Percentiles rank a stretch among this genome's conserved stretches.
Evolutionary conservation across 2,888 invertebrate species (phyloP).

Genomic region (Aphodius sticticus): DNA sequence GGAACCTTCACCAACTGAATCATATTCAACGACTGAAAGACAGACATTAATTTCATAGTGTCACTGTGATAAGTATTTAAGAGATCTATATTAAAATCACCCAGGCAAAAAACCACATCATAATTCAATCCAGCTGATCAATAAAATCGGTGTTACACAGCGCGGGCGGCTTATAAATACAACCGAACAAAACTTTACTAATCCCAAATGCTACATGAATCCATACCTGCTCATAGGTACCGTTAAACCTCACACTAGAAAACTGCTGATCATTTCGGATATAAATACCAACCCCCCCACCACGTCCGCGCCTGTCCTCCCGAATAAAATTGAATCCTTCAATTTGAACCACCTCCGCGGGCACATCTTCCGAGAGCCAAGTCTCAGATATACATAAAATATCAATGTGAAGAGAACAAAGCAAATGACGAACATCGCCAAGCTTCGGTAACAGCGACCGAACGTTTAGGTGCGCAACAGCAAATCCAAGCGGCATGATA

Average conservation of each 20-base stretch:
- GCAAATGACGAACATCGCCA: slow-evolving; percentile 7
- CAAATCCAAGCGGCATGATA: neutral
- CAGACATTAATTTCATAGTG: slow-evolving; percentile 5
- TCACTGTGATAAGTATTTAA: neutral
- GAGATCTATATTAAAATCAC: slow-evolving; percentile 22
- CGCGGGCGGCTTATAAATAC: slow-evolving; percentile 13
- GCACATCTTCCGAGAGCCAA: slow-evolving; percentile 10
- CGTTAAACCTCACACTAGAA: neutral
- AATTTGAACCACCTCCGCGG: neutral
- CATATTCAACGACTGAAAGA: neutral
- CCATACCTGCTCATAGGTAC: slow-evolving; percentile 22
- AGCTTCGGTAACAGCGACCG: neutral
- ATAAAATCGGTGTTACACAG: neutral
- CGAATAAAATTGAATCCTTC: neutral
- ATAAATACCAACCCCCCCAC: slow-evolving; percentile 4
- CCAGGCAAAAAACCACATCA: slow-evolving; percentile 13
- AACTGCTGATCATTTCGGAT: neutral
- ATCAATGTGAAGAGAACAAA: neutral
- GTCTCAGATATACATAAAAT: slow-evolving; percentile 9
- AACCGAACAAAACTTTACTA: slow-evolving; percentile 4
- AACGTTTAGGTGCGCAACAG: slow-evolving; percentile 13
- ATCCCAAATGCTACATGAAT: neutral
- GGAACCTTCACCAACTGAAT: slow-evolving; percentile 4
- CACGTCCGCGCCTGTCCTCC: neutral
- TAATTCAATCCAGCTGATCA: slow-evolving; percentile 12